These are phyloP conservation scores for Volucella inflata DNA, from an alignment of 2,888 invertebrate species.

Conservation along the genomic window DNA sequence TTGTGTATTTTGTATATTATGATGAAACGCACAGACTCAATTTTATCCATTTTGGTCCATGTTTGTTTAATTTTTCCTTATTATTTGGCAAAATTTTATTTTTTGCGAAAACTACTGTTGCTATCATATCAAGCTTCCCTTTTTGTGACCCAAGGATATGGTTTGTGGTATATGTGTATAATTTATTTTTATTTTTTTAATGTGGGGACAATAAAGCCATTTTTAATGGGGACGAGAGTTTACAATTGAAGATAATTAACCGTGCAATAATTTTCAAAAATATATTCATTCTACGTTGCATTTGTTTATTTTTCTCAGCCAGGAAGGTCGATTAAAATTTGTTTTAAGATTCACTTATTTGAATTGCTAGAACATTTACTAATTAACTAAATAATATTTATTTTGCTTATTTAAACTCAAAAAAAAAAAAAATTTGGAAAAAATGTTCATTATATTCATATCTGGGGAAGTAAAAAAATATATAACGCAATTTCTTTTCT, in stretches of 20 bases:
- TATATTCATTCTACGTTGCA: background rate
- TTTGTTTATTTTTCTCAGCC: background rate
- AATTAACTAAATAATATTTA: background rate
- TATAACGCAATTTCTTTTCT: constrained; percentile 17
- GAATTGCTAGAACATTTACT: constrained; percentile 20
- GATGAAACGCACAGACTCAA: constrained; percentile 71
- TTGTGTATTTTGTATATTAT: constrained; percentile 69
- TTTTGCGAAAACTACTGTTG: constrained; percentile 41
- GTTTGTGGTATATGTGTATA: constrained; percentile 19
- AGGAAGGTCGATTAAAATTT: background rate
- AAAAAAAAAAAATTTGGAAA: constrained; percentile 3
- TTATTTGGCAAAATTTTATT: constrained; percentile 61
- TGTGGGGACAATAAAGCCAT: background rate
- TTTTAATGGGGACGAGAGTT: background rate
- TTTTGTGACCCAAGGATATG: constrained; percentile 7
- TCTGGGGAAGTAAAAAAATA: background rate
- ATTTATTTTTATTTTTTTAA: constrained; percentile 9
- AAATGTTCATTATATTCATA: constrained; percentile 16
- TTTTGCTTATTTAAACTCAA: constrained; percentile 3
- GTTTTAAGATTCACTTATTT: constrained; percentile 2
- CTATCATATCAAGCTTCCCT: constrained; percentile 40
- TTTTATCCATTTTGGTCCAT: constrained; percentile 62
- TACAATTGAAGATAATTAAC: background rate
- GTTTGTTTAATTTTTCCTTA: constrained; percentile 46
- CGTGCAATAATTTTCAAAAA: background rate